phyloP scores from a whole-genome alignment of 2,888 invertebrate genomes.

The Leptura quadrifasciata region DNA sequence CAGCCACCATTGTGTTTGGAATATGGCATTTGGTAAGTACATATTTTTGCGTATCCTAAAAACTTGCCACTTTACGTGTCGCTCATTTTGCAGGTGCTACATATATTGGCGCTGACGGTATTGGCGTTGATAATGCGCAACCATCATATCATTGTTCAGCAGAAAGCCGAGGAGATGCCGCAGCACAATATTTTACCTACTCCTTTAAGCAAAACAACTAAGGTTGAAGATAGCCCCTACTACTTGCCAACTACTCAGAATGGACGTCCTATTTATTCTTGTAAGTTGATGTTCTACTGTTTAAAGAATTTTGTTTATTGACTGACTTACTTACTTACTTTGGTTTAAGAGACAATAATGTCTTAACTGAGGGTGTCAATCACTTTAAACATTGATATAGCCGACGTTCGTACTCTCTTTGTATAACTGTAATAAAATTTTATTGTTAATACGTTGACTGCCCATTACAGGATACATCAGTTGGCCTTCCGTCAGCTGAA shows the following conservation, averaged over 20 bases:
- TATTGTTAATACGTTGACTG: too few relatives aligned
- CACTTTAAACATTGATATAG: too few relatives aligned
- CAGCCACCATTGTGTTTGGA: conserved; percentile 87
- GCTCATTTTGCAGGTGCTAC: conserved; percentile 79
- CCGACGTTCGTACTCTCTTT: too few relatives aligned
- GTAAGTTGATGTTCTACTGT: conserved; percentile 73
- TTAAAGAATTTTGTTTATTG: background rate
- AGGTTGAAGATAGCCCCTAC: conserved; percentile 76
- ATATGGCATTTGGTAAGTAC: conserved; percentile 89
- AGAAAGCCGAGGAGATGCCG: conserved; percentile 73
- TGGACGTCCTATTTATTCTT: conserved; percentile 81
- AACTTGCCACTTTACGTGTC: background rate
- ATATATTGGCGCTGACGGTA: conserved; percentile 84
- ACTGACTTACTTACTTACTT: background rate
- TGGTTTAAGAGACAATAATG: background rate
- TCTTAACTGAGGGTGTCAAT: too few relatives aligned
- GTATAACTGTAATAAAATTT: too few relatives aligned
- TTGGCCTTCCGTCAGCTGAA: too few relatives aligned
- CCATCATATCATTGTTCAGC: conserved; percentile 80
- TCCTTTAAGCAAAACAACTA: conserved; percentile 83
- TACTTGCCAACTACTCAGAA: conserved; percentile 76
- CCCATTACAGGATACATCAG: too few relatives aligned
- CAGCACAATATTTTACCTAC: conserved; percentile 78
- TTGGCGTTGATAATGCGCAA: conserved; percentile 85
- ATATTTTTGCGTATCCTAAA: conserved; percentile 8